Percentiles rank a stretch among this genome's conserved stretches.
These are phyloP conservation scores for Lomographa bimaculata DNA, from an alignment of 2,888 invertebrate species.

Conservation along the genomic window DNA sequence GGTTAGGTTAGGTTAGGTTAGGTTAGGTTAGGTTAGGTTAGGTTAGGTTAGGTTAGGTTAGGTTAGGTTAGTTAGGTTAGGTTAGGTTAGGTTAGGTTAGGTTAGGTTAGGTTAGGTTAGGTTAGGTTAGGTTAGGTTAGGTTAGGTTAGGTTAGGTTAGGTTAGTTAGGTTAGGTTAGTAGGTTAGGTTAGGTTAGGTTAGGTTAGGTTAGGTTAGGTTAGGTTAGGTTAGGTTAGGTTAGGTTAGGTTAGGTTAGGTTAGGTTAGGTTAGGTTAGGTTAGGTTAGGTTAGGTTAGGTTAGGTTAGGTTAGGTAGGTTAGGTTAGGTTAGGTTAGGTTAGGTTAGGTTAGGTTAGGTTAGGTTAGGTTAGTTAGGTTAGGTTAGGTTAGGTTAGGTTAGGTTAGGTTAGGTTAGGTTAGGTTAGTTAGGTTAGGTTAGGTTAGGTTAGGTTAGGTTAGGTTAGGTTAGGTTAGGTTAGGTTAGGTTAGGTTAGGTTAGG, in stretches of 20 bases:
- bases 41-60: slow-evolving; percentile 3
- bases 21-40: slow-evolving; percentile 11
- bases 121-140: slow-evolving; percentile 28
- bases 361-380: slow-evolving; percentile 26
- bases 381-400: slow-evolving; percentile 23
- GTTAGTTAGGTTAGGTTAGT: slow-evolving; percentile 27
- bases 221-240: slow-evolving; percentile 28
- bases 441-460: slow-evolving; percentile 20
- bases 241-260: slow-evolving; percentile 27
- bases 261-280: slow-evolving; percentile 26
- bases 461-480: slow-evolving; percentile 25
- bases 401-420: slow-evolving; percentile 22
- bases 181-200: slow-evolving; percentile 27
- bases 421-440: slow-evolving; percentile 16
- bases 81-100: not conserved
- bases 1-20: slow-evolving; percentile 28
- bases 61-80: slow-evolving; percentile 1
- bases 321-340: slow-evolving; percentile 31
- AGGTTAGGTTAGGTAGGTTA: slow-evolving; percentile 28
- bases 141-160: slow-evolving; percentile 31
- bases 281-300: slow-evolving; percentile 30
- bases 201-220: slow-evolving; percentile 27
- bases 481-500: slow-evolving; percentile 24
- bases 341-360: slow-evolving; percentile 31
- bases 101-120: slow-evolving; percentile 8